Percentiles rank a stretch among this genome's conserved stretches.
Conservation (phyloP, 2,797 vertebrate species). For the Semaprochilodus insignis region DNA sequence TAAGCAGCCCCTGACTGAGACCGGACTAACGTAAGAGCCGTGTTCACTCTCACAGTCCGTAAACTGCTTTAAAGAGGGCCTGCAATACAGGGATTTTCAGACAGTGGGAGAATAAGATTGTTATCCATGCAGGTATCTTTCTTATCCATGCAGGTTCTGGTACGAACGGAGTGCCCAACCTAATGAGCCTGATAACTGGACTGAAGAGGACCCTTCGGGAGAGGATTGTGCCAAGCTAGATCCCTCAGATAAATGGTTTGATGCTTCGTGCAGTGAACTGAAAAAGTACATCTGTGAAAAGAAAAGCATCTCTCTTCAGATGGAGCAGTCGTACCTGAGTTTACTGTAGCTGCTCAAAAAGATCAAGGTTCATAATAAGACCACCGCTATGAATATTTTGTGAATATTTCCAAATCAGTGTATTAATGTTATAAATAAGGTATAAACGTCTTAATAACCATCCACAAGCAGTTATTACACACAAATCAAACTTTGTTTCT, state of each 20-base stretch:
- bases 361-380: too few species aligned
- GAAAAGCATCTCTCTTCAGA: background rate
- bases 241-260: slow-evolving; percentile 26
- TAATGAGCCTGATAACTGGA: slow-evolving; percentile 52
- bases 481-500: too few species aligned
- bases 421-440: too few species aligned
- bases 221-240: slow-evolving; percentile 52
- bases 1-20: background rate
- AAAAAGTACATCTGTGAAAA: slow-evolving; percentile 36
- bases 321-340: too few species aligned
- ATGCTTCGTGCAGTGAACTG: background rate
- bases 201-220: background rate
- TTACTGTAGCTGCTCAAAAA: too few species aligned
- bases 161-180: background rate
- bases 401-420: too few species aligned
- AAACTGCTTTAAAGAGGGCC: background rate
- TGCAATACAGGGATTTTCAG: background rate
- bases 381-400: too few species aligned
- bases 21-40: background rate
- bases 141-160: slow-evolving; percentile 13
- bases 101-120: background rate
- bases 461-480: too few species aligned
- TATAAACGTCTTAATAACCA: too few species aligned
- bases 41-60: background rate
- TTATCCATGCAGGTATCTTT: background rate